Conservation (phyloP, 2,113 vertebrate species). For the Odocoileus hemionus region DNA sequence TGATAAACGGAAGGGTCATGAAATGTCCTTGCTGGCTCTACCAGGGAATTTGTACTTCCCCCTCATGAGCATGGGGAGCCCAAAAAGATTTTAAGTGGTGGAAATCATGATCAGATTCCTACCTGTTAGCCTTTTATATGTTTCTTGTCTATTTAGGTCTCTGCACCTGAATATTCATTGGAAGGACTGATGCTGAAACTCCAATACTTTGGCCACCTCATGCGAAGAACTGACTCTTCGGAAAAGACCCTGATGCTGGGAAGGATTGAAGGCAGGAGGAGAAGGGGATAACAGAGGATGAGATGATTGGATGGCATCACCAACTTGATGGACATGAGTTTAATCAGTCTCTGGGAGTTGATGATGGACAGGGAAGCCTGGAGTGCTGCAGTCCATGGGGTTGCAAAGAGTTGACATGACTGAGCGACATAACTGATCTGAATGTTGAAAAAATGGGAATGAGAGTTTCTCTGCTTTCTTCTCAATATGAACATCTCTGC, state of each 20-base stretch:
- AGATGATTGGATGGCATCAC: background rate
- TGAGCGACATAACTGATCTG: background rate
- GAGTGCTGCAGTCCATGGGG: accelerated
- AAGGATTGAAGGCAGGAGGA: background rate
- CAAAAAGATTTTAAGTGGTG: background rate
- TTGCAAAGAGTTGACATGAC: background rate
- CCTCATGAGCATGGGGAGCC: background rate
- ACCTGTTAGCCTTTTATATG: background rate
- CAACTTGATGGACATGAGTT: background rate
- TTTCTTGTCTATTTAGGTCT: background rate
- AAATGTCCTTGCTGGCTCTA: background rate
- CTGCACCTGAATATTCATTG: background rate
- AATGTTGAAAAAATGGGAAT: background rate
- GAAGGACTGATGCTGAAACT: background rate
- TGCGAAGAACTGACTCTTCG: background rate
- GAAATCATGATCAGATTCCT: background rate
- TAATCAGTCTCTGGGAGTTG: background rate
- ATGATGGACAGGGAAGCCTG: background rate
- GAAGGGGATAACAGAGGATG: background rate
- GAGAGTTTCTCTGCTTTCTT: background rate
- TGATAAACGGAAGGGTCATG: background rate
- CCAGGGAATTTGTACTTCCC: background rate
- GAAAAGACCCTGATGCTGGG: background rate
- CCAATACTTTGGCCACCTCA: background rate
- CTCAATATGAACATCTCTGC: background rate